Evolutionary conservation across 2,113 vertebrate species (phyloP).

Genomic region (Raja brachyura): DNA sequence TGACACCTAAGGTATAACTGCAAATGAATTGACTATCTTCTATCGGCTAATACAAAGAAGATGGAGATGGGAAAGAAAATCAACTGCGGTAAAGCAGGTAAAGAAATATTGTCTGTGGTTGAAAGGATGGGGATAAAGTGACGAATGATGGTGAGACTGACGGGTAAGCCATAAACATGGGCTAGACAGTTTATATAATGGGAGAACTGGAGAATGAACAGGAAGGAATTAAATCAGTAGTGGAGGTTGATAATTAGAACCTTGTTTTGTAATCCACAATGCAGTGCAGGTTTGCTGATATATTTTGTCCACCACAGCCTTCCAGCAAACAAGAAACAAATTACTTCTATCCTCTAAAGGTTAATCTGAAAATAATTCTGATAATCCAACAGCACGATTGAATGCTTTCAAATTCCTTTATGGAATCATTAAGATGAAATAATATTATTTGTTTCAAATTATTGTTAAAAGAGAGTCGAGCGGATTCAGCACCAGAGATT

Average conservation of each 20-base stretch:
- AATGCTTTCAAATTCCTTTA: not conserved
- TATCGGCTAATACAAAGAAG: too few relatives aligned
- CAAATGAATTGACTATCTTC: not conserved
- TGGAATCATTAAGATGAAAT: not conserved
- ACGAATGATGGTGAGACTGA: not conserved
- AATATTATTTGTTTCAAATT: not conserved
- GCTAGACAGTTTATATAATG: not conserved
- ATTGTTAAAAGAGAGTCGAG: not conserved
- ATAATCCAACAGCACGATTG: not conserved
- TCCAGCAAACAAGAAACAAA: not conserved
- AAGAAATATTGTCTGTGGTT: not conserved
- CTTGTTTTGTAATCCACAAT: not conserved
- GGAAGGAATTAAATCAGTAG: not conserved
- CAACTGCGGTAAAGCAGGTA: too few relatives aligned
- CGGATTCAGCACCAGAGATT: not conserved
- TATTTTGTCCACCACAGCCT: not conserved
- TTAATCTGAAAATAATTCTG: constrained; percentile 17
- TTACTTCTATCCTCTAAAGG: not conserved
- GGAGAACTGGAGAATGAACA: not conserved
- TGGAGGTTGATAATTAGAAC: not conserved
- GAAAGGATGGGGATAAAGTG: not conserved
- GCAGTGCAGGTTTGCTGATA: not conserved
- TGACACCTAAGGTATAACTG: not conserved
- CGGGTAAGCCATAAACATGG: not conserved
- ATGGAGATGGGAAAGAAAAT: too few relatives aligned